Base-by-base conservation (phyloP, 2,113 vertebrate genomes). In the Helogale parvula region DNA sequence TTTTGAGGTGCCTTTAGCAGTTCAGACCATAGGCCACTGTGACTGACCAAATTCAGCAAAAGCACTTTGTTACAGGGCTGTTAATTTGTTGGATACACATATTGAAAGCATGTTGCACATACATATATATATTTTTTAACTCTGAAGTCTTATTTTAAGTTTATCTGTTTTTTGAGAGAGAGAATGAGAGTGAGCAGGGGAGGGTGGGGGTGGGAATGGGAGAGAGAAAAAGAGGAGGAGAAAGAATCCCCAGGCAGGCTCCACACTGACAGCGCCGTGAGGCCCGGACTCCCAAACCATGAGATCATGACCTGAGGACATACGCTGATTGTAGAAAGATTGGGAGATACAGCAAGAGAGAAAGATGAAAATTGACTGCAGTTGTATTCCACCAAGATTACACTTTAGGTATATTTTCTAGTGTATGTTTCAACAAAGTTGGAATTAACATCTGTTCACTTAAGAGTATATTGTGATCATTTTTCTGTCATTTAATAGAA, bases 401-500 rank as follows among this genome's bases (percentile, higher is more conserved):
- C 1, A 23, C 41, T 82, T 74, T 94, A 54, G 50, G 11, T 65
- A 1, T 50, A 69, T 89, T 92, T 85, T 45, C 29, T 72, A 92
- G 27, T 76, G 16, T 88, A 45, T 41, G n/a, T 87, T 95, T 87
- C 9, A 45, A 35, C 23, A 77, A 80, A 88, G 95, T 41, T 88
- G 2, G 25, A 91, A 66, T 72, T 94, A 84, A 19, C 25, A 57
- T 84, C n/a, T 94, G 7, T 85, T 88, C 27, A 63, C 74, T 90
- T 74, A 80, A 31, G 14, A 66, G 23, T 69, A 17, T 54, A 29
- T 90, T 86, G 3, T 86, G 13, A 68, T 86, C 93, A 17, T 82
- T 93, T 65, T 71, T 82, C 35, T 94, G 38, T 91, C 50, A 57
- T n/a, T 94, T 90, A 85, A 68, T 57, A 76, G 41, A 76, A 17